Percentiles rank a stretch among this genome's conserved stretches.
These are phyloP conservation scores for Anabas testudineus DNA, from an alignment of 2,797 vertebrate species.

Conservation along the genomic window DNA sequence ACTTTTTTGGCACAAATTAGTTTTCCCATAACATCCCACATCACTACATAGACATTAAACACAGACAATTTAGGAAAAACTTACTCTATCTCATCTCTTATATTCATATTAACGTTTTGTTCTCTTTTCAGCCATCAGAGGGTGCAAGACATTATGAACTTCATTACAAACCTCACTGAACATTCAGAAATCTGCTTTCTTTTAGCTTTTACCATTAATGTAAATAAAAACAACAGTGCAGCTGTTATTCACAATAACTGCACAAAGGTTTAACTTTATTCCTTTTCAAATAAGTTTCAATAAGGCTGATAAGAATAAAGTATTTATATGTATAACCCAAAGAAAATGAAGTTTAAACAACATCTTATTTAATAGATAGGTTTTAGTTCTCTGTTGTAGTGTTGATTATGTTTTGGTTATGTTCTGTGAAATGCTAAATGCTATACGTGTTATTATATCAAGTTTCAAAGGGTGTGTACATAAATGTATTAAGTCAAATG, in stretches of 20 bases:
- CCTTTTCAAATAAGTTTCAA: too few species aligned
- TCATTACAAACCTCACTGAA: not conserved
- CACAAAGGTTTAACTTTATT: not conserved
- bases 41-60: conserved; percentile 29
- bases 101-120: not conserved
- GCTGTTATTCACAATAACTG: conserved; percentile 2
- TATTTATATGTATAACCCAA: too few species aligned
- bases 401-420: too few species aligned
- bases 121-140: conserved; percentile 26
- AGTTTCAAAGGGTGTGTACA: too few species aligned
- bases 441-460: too few species aligned
- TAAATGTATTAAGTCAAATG: too few species aligned
- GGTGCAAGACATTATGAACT: not conserved
- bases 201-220: conserved; percentile 8
- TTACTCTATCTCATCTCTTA: not conserved
- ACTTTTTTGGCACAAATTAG: conserved; percentile 60
- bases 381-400: too few species aligned
- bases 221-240: not conserved
- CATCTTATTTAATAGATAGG: too few species aligned
- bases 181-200: not conserved
- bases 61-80: conserved; percentile 25
- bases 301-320: too few species aligned
- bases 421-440: too few species aligned
- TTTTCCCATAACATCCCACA: conserved; percentile 18
- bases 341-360: too few species aligned